Conservation (phyloP, 1,140 invertebrate species). For the Drosophila nebulosa region DNA sequence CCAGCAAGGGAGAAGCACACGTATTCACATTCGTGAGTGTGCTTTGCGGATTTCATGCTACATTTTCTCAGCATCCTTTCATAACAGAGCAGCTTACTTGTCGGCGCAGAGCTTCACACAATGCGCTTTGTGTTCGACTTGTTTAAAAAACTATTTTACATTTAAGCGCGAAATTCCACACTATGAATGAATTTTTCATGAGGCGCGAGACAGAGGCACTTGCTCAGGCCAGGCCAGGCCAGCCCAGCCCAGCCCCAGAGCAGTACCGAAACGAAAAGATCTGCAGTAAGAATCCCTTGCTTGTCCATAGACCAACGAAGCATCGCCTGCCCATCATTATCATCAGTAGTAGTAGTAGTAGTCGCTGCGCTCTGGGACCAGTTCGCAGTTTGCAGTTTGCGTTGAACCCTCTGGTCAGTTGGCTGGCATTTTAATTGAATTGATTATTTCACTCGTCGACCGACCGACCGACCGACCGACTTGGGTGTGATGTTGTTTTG, state of each 20-base stretch:
- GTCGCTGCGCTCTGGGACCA: conserved; percentile 10
- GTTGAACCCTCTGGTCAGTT: conserved; percentile 58
- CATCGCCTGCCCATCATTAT: conserved; percentile 39
- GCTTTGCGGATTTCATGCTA: conserved; percentile 46
- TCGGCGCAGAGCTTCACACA: conserved; percentile 60
- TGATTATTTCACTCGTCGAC: conserved; percentile 71
- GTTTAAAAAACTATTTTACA: conserved; percentile 80
- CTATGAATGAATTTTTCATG: conserved; percentile 81
- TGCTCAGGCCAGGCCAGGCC: conserved; percentile 9
- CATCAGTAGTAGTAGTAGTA: conserved; percentile 30
- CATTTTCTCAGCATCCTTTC: conserved; percentile 71
- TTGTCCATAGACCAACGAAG: neutral
- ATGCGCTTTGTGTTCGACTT: conserved; percentile 76
- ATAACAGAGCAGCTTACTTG: conserved; percentile 62
- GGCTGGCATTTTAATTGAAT: conserved; percentile 78
- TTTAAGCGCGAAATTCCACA: conserved; percentile 81
- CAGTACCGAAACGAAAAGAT: neutral
- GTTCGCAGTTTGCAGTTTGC: neutral
- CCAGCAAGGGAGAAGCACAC: too few relatives aligned
- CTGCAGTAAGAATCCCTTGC: conserved; percentile 10
- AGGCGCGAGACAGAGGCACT: conserved; percentile 40
- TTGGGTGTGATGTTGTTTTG: conserved; percentile 72
- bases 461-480: too few relatives aligned
- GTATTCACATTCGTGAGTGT: conserved; percentile 15
- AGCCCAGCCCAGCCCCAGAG: conserved; percentile 1